Evolutionary conservation across 2,888 invertebrate genomes (phyloP), one percentile per base, ranked within the genome.

Genomic region (Miltochrista miniata): DNA sequence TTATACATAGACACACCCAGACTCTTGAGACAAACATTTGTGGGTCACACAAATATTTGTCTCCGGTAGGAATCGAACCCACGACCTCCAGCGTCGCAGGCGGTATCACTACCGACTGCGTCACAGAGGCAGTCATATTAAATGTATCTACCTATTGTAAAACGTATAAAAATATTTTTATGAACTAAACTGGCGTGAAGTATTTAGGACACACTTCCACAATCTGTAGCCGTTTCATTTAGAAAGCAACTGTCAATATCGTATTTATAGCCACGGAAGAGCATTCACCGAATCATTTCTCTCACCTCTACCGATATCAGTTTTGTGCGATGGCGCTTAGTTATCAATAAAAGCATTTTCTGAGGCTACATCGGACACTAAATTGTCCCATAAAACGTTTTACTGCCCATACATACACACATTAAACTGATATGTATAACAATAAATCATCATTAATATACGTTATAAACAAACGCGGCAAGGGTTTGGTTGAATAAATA

Each of bases 381-480:
- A 85, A 85, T 71, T 83, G 85, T 81, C 81, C 76, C 84, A 86
- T 88, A 87, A 90, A 90, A 83, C 78, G 70, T 78, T 87, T 88
- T 86, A 89, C 84, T 73, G 79, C 70, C 83, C 85, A 85, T 86
- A 84, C 80, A 70, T 81, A 84, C 85, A 87, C 83, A 85, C 86
- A 87, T 88, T 87, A 87, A 49, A 81, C 74, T 81, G 80, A 85
- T 83, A 86, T 78, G 76, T 81, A 82, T 79, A 76, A 76, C 71
- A 79, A 88, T 89, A 89, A 90, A 90, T 90, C 87, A 88, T 82
- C 74, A 79, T 81, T 84, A 86, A 82, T 81, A 80, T 70, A 72
- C 62, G 76, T 74, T 82, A 83, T 81, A 86, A 87, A 86, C 82
- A 83, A 84, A 82, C 74, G 72, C 72, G 70, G 76, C 77, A 81